A percentile compares a stretch with the other conserved stretches of the same genome.
Evolutionary conservation across 2,797 vertebrate species (phyloP).

Genomic region (Sternotherus odoratus): DNA sequence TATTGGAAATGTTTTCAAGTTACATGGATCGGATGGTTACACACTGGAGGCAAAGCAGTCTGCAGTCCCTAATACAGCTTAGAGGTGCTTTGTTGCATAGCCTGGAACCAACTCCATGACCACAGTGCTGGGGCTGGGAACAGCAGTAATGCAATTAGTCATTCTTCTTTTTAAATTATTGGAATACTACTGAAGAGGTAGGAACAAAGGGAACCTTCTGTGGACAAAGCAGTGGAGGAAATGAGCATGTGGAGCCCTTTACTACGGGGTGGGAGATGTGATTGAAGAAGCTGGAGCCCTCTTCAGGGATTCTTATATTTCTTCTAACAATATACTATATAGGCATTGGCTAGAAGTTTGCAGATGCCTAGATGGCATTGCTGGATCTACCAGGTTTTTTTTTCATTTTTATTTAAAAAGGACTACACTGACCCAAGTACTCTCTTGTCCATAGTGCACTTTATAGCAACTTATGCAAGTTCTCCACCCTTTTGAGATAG

Average conservation of each 20-base stretch:
- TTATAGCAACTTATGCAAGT: neutral
- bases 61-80: neutral
- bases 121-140: neutral
- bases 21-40: neutral
- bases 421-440: neutral
- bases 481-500: neutral
- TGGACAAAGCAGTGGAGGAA: neutral
- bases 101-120: neutral
- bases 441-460: neutral
- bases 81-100: neutral
- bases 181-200: neutral
- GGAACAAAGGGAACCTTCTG: neutral
- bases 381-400: neutral
- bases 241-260: neutral
- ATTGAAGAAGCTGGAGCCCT: neutral
- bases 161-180: neutral
- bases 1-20: neutral
- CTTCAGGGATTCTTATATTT: neutral
- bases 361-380: neutral
- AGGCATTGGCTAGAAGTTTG: neutral
- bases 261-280: neutral
- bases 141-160: neutral
- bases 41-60: neutral
- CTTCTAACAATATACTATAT: neutral
- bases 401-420: neutral